phyloP scores from a whole-genome alignment of 2,113 vertebrate genomes.

The Ploceus nigricollis region DNA sequence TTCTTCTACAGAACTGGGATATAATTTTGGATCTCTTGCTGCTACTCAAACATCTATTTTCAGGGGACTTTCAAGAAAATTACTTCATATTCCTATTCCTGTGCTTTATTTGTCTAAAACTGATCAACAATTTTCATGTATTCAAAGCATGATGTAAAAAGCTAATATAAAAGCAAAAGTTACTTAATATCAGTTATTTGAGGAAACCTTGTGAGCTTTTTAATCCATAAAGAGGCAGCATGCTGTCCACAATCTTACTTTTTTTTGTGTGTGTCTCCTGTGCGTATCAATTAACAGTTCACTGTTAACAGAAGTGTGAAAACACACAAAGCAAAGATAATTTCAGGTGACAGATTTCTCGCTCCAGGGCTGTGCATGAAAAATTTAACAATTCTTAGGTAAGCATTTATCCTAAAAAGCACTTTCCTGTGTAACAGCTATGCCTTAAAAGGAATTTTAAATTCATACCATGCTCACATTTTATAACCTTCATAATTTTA shows the following conservation, averaged over 20 bases:
- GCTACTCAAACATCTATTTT: not conserved
- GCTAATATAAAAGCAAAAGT: not conserved
- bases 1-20: not conserved
- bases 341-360: conserved; percentile 28
- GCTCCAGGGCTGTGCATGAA: conserved; percentile 26
- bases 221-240: not conserved
- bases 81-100: not conserved
- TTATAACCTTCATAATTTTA: not conserved
- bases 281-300: conserved; percentile 33
- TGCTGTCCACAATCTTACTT: not conserved
- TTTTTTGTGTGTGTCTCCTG: not conserved
- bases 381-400: conserved; percentile 55
- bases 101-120: not conserved
- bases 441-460: not conserved
- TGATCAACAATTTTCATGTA: not conserved
- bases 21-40: not conserved
- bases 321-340: conserved; percentile 49
- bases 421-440: not conserved
- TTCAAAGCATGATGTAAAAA: not conserved
- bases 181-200: not conserved
- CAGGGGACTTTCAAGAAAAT: not conserved
- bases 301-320: conserved; percentile 37
- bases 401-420: conserved; percentile 43
- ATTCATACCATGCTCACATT: not conserved
- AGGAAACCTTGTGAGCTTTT: not conserved